These are phyloP conservation scores for Parauchenoglanis ngamensis DNA, from an alignment of 2,797 vertebrate species.

Conservation along the genomic window DNA sequence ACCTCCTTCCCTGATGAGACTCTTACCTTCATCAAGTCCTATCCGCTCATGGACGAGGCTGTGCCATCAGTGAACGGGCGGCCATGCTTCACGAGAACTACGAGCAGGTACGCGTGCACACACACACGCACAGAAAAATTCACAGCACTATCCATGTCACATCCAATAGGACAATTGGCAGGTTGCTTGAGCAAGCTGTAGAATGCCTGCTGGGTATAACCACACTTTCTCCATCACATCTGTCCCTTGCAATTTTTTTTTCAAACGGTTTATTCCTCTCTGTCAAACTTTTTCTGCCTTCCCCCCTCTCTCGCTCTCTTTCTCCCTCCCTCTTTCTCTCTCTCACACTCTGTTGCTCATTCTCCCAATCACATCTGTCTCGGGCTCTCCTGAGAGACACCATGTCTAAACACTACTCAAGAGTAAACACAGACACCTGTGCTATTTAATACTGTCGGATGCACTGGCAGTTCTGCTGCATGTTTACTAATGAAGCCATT, in stretches of 20 bases:
- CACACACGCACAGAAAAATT: neutral
- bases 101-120: constrained; percentile 79
- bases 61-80: constrained; percentile 81
- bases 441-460: constrained; percentile 39
- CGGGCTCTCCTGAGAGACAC: constrained; percentile 60
- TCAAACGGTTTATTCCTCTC: constrained; percentile 55
- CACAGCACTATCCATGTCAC: constrained; percentile 16
- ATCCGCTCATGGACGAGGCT: constrained; percentile 88
- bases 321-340: neutral
- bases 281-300: constrained; percentile 8
- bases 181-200: constrained; percentile 29
- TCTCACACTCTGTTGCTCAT: constrained; percentile 35
- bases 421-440: constrained; percentile 52
- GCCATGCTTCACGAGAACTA: constrained; percentile 88
- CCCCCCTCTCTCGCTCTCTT: neutral
- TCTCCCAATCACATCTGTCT: constrained; percentile 68
- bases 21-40: constrained; percentile 91
- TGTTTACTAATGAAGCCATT: constrained; percentile 47
- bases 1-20: constrained; percentile 89
- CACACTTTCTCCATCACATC: constrained; percentile 64
- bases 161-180: constrained; percentile 40
- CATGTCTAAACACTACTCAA: constrained; percentile 39
- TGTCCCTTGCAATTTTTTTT: constrained; percentile 59
- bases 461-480: constrained; percentile 26
- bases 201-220: constrained; percentile 29